Evolutionary conservation across 2,888 invertebrate species (phyloP).

Genomic region (Biston betularia): DNA sequence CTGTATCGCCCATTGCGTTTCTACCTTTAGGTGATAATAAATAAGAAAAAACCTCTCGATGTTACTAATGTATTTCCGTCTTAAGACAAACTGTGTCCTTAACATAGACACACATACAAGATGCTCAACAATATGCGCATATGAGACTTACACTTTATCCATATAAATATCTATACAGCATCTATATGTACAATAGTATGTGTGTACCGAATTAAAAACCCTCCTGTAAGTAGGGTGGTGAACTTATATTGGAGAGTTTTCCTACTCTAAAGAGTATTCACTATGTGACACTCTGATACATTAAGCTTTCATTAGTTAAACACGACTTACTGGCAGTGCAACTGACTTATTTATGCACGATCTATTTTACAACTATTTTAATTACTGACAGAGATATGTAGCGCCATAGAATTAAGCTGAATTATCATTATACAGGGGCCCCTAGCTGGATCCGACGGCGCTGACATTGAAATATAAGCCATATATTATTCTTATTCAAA

Average conservation of each 20-base stretch:
- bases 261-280: conserved; percentile 63
- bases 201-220: conserved; percentile 58
- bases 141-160: conserved; percentile 69
- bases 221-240: conserved; percentile 39
- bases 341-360: conserved; percentile 71
- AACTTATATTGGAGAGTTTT: conserved; percentile 42
- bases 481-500: no score
- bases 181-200: conserved; percentile 82
- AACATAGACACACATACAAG: conserved; percentile 78
- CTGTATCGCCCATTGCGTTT: no score
- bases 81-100: conserved; percentile 77
- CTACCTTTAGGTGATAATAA: conserved; percentile 42
- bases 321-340: conserved; percentile 80
- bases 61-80: conserved; percentile 84
- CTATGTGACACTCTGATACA: conserved; percentile 70
- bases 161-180: conserved; percentile 83
- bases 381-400: conserved; percentile 74
- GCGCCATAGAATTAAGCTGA: conserved; percentile 56
- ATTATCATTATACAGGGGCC: no score
- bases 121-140: conserved; percentile 73
- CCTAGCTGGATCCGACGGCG: no score
- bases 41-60: conserved; percentile 69
- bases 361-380: conserved; percentile 50
- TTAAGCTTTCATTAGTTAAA: conserved; percentile 61
- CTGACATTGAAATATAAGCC: not conserved